Base-by-base conservation (phyloP, 2,888 invertebrate genomes). In the Thecophora atra region DNA sequence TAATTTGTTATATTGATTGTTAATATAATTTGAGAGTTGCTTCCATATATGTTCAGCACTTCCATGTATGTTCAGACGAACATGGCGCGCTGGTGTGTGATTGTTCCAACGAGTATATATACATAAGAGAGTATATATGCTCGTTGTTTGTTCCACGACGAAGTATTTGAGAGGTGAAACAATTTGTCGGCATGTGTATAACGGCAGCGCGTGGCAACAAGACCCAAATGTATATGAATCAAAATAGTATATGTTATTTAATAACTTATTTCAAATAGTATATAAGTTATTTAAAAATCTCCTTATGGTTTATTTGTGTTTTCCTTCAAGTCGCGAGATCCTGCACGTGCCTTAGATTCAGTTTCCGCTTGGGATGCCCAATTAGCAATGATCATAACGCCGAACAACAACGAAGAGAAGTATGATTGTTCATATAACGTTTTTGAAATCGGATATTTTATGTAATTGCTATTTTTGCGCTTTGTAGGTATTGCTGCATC, bases 401-500 rank as follows among this genome's bases (percentile, higher is more conserved):
- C 91, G 0, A 89, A 90, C 70, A 91, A 91, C 76, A 89, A 90
- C 47, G 87, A 91, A 0, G 96, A 97, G 79, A 88, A 92, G 71
- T 89, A 81, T 76, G 28, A 63, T 19, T 1, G n/a, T 44, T 5
- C 19, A 19, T 30, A 6, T 42, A 0, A 21, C 19, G 11, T 37
- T 37, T 8, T 56, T 19, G 15, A 26, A 24, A 21, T 11, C 1
- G 19, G 19, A 47, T 47, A 44, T 54, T n/a, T 5, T 5, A 28
- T 54, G n/a, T n/a, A n/a, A n/a, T n/a, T n/a, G n/a, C n/a, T n/a
- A n/a, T n/a, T n/a, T n/a, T n/a, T n/a, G n/a, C 58, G 1, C 2
- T 13, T 47, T 68, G 8, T 76, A 89, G 91, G 28, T 97, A 98
- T 79, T 90, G 92, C 68, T 93, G 94, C 0, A 93, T 98, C 13